Evolutionary conservation across 2,888 invertebrate species (phyloP), one percentile per base, ranked within the genome.

Genomic region (Microctonus hyperodae): DNA sequence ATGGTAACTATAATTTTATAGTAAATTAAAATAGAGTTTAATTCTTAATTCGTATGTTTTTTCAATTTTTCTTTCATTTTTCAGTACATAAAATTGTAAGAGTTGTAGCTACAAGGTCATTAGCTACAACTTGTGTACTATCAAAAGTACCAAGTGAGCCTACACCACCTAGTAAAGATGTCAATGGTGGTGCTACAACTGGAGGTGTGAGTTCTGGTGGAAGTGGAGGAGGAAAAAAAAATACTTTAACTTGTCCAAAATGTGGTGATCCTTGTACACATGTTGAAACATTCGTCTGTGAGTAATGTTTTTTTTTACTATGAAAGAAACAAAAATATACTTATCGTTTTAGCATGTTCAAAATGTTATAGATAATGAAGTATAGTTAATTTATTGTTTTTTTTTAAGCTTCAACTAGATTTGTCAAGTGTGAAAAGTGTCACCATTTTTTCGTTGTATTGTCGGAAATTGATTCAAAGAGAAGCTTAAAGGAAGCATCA

Each of bases 341-440:
- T 55, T 11, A 13, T 22, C n/a, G n/a, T n/a, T 6, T 33, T 44
- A 50, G 5, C 13, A 28, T 1, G 31, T 57, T 20, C 1, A 48
- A 48, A 4, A 13, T 56, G 2, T 9, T n/a, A 51, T 22, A 44
- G 33, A 58, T 28, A 28, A 62, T 63, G 10, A 51, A 25, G 7
- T 28, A 7, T 58, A 11, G 11, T 23, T n/a, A n/a, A n/a, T n/a
- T n/a, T n/a, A n/a, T 62, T 5, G 25, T 40, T 28, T 9, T 57
- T 63, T 66, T 62, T 68, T 0, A 75, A 89, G 89, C 89, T 67
- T 96, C 97, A 60, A 96, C 97, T 53, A 89, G 97, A 74, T 98
- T 98, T 86, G 97, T 98, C 40, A 97, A 97, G 86, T 98, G 98
- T 86, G 97, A 97, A 85, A 97, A 97, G 84, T 98, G 98, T 82